A percentile compares a stretch with the other conserved stretches of the same genome.
phyloP scores from a whole-genome alignment of 2,888 invertebrate species.

The Tuberolachnus salignus region DNA sequence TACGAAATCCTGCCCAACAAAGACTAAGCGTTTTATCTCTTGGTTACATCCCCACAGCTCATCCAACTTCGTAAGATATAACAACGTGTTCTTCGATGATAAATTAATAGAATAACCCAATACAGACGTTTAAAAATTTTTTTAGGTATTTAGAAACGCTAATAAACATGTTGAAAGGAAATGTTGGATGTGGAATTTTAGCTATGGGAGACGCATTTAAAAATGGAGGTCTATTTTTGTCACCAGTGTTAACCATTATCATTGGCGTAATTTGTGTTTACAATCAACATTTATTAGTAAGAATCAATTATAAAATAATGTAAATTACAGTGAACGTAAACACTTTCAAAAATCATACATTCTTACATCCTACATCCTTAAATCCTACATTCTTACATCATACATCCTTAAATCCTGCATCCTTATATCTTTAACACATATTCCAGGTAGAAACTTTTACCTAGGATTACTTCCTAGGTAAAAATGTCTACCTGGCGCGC shows the following conservation, averaged over 20 bases:
- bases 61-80: slow-evolving; percentile 73
- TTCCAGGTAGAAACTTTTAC: too few species aligned
- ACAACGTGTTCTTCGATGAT: not conserved
- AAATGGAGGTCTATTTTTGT: slow-evolving; percentile 86
- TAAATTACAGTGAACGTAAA: too few species aligned
- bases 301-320: slow-evolving; percentile 60
- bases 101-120: not conserved
- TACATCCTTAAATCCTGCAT: too few species aligned
- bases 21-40: slow-evolving; percentile 33
- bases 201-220: slow-evolving; percentile 95
- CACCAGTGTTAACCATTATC: slow-evolving; percentile 76
- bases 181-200: slow-evolving; percentile 93
- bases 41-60: slow-evolving; percentile 62
- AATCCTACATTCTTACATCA: too few species aligned
- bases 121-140: slow-evolving; percentile 41
- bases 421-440: too few species aligned
- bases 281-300: slow-evolving; percentile 88
- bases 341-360: too few species aligned
- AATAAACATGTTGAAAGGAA: slow-evolving; percentile 92
- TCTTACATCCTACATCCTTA: too few species aligned
- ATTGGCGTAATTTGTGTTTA: slow-evolving; percentile 88
- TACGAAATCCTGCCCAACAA: not conserved
- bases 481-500: too few species aligned
- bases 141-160: slow-evolving; percentile 82
- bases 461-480: too few species aligned